Evolutionary conservation across 2,888 invertebrate genomes (phyloP), one percentile per base, ranked within the genome.

Genomic region (Liopterus haemorrhoidalis): DNA sequence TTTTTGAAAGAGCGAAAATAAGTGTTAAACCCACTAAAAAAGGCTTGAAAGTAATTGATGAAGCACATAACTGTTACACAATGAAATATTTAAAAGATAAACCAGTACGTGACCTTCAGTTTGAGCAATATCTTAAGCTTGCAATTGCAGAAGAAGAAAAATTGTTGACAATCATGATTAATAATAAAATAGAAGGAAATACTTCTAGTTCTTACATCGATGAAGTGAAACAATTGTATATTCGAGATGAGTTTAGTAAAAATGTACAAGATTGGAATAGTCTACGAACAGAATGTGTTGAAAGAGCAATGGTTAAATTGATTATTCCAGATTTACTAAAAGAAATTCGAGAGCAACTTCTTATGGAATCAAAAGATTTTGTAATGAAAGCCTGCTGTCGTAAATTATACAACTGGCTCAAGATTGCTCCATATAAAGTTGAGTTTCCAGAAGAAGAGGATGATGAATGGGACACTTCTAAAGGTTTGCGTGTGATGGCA

Each of bases 181-280:
- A 81, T 42, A 85, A 87, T 51, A 75, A 76, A 40, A 81, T 91
- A 32, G 85, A 85, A 59, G 89, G 89, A 2, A 82, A 85, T 61
- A 85, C 86, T 0, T 74, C 79, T 0, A 70, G 72, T 1, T 83
- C 81, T 21, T 95, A 90, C 60, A 73, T 93, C 21, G 91, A 94
- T 49, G 95, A 96, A 68, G 81, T 89, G 31, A 89, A 92, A 59
- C 85, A 88, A 55, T 70, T 90, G 2, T 91, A 87, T 61, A 82
- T 85, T 55, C 80, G 83, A 68, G 96, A 96, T 68, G 95, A 95
- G 66, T 96, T 93, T 67, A 92, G 92, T 55, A 88, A 88, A 54
- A 83, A 84, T 52, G 92, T 92, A 0, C 86, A 94, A 64, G 92
- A 93, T 56, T 99, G 99, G 99, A 99, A 99, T 69, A 79, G 82